Percentiles rank a stretch among this genome's conserved stretches.
Evolutionary conservation across 2,113 vertebrate species (phyloP).

Genomic region (Mustela nigripes): DNA sequence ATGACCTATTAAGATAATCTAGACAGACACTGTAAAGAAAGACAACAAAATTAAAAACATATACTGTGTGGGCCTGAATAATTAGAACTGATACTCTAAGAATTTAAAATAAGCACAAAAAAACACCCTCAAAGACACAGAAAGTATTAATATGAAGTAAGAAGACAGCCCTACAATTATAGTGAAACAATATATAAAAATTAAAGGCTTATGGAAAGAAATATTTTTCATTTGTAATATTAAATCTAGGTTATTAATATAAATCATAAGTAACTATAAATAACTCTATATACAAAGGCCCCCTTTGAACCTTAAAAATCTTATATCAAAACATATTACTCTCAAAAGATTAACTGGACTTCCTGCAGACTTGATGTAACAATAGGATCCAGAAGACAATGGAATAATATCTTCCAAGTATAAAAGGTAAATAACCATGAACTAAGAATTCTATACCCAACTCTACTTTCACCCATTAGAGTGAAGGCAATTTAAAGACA

Average conservation of each 20-base stretch:
- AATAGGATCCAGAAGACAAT: not conserved
- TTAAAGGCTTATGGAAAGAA: not conserved
- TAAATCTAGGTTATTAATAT: constrained; percentile 3
- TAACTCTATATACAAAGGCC: not conserved
- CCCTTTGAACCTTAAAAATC: not conserved
- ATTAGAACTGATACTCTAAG: not conserved
- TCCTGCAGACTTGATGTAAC: not conserved
- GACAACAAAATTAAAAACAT: not conserved
- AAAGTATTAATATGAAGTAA: not conserved
- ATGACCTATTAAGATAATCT: not conserved
- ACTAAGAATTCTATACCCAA: not conserved
- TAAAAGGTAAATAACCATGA: not conserved
- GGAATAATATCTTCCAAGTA: not conserved
- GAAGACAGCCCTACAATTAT: not conserved
- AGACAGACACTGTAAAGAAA: not conserved
- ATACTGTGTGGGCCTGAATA: not conserved
- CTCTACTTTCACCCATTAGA: not conserved
- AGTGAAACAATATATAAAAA: not conserved
- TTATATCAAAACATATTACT: not conserved
- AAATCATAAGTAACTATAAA: not conserved
- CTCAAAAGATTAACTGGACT: not conserved
- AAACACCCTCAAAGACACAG: not conserved
- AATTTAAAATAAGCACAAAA: constrained; percentile 26
- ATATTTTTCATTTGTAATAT: not conserved
- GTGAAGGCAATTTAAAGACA: not conserved